Base-by-base conservation (phyloP, 1,140 invertebrate species). In the Centruroides sculpturatus region DNA sequence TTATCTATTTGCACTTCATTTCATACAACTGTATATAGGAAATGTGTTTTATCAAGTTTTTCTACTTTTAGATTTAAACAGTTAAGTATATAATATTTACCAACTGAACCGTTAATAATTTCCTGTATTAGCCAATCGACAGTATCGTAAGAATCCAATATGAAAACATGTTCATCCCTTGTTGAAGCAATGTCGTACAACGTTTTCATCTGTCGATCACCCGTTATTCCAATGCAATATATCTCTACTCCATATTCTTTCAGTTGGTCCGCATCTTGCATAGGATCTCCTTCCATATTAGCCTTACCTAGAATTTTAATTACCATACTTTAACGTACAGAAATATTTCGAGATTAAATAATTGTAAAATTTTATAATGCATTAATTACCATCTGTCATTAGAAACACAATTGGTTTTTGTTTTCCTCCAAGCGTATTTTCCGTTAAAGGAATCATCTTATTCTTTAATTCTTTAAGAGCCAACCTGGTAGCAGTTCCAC, bases 261-360 rank as follows among this genome's bases (percentile, higher is more conserved):
- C 8, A 64, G n/a, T 46, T 51, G 1, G 8, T 57, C 48, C 8
- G 59, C 62, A 23, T 57, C 51, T 23, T 57, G 13, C 56, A 54
- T 12, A 8, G 62, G 62, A 47, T 60, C 56, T 3, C 62, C 62
- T 9, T 56, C 56, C 59, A 60, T 64, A 36, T 64, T 64, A 7
- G 59, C 55, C 51, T 60, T 60, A 7, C 62, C 62, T 64, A 41
- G 34, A 41, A 50, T 6, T 41, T 41, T 41, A 5, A 41, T 41
- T 8, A 41, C 3, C 8, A 41, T 41, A 23, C 23, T 23, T 23
- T 23, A 23, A 23, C 2, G 23, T 23, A 2, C 23, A 23, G 23
- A 23, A 23, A 23, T 1, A 23, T 23, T 23, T 23, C 2, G 5
- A 41, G 41, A 41, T 41, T 41, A 41, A 41, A 5, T 41, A 41